phyloP scores from a whole-genome alignment of 1,140 invertebrate species.

The Lucilia sericata region DNA sequence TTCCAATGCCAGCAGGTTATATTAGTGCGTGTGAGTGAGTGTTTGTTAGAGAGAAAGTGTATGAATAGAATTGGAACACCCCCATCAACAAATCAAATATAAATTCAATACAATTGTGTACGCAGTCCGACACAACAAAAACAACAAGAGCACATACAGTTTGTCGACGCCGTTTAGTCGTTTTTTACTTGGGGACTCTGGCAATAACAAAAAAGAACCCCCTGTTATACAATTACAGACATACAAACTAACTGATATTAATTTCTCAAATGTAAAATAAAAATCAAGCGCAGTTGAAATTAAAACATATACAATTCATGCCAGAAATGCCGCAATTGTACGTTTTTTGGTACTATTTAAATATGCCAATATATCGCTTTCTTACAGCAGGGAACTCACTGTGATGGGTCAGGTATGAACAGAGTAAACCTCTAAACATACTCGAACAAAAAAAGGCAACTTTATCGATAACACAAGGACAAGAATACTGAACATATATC shows the following conservation, averaged over 20 bases:
- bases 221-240: background rate
- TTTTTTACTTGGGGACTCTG: conserved; percentile 19
- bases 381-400: no score
- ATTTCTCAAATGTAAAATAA: conserved; percentile 19
- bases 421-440: no score
- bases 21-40: background rate
- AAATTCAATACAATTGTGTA: conserved; percentile 30
- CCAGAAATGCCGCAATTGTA: background rate
- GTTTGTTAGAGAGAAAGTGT: background rate
- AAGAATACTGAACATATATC: no score
- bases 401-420: no score
- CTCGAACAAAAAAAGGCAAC: no score
- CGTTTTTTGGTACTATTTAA: no score
- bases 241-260: background rate
- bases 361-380: no score
- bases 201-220: conserved; percentile 11
- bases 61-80: background rate
- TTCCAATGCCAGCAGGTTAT: no score
- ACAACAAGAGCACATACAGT: background rate
- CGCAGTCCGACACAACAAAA: background rate
- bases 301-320: background rate
- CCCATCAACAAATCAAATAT: conserved; percentile 5
- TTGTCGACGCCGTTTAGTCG: background rate
- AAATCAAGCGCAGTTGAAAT: conserved; percentile 25
- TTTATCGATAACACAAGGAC: no score